Evolutionary conservation across 2,797 vertebrate genomes (phyloP).

Genomic region (Tauraco hartlaubi): DNA sequence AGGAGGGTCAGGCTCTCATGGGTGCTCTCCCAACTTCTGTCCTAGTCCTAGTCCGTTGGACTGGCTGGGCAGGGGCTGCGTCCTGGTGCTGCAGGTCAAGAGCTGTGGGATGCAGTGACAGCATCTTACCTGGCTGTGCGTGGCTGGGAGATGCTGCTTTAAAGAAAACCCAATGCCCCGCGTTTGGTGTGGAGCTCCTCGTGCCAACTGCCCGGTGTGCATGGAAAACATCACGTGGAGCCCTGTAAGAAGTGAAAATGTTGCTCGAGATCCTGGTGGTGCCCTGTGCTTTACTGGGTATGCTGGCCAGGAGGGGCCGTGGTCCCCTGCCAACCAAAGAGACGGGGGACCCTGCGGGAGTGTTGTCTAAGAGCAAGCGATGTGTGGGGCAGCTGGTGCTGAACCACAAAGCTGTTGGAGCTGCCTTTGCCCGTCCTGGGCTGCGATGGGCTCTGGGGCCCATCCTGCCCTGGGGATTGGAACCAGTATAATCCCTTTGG

Average conservation of each 20-base stretch:
- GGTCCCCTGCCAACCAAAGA: neutral
- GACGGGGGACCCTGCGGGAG: accelerated
- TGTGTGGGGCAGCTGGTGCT: neutral
- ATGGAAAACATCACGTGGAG: neutral
- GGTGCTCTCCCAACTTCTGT: neutral
- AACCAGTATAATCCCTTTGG: neutral
- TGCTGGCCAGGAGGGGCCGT: accelerated
- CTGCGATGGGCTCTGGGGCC: neutral
- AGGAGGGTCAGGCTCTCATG: neutral
- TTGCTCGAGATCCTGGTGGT: neutral
- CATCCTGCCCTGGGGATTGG: neutral
- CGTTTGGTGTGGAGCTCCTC: neutral
- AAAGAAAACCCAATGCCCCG: neutral
- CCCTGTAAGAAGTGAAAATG: neutral
- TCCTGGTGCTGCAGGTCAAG: neutral
- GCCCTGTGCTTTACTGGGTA: neutral
- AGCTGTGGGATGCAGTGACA: neutral
- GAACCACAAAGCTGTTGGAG: neutral
- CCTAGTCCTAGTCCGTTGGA: too few relatives aligned
- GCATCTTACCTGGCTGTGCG: accelerated
- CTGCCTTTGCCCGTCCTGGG: neutral
- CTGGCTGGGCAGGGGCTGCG: neutral
- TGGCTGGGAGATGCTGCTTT: neutral
- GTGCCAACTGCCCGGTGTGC: neutral
- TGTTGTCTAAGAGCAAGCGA: neutral